These are phyloP conservation scores for Drosophila limbata DNA, from an alignment of 2,888 invertebrate genomes.

Conservation along the genomic window DNA sequence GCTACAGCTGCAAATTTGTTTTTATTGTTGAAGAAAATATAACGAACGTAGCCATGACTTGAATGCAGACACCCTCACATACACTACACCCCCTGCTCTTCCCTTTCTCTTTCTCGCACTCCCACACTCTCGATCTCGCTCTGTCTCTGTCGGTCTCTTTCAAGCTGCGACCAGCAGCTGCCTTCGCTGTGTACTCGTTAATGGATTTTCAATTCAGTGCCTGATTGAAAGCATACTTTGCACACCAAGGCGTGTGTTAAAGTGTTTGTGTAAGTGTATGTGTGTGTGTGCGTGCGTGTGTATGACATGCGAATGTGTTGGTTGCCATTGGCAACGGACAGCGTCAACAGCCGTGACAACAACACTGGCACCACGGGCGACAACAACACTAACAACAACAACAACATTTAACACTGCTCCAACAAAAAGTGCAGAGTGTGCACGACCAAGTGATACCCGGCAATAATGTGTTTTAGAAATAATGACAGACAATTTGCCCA, in stretches of 20 bases:
- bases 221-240: conserved; percentile 81
- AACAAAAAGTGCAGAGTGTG: neutral
- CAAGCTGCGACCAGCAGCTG: conserved; percentile 42
- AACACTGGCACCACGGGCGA: conserved; percentile 44
- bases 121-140: conserved; percentile 2
- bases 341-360: conserved; percentile 71
- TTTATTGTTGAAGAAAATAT: conserved; percentile 75
- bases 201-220: conserved; percentile 82
- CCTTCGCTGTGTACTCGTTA: conserved; percentile 76
- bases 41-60: conserved; percentile 63
- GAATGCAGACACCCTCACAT: conserved; percentile 31
- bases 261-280: conserved; percentile 27
- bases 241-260: conserved; percentile 21
- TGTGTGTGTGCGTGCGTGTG: conserved; percentile 38
- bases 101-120: neutral
- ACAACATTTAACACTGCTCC: conserved; percentile 16
- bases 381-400: conserved; percentile 1
- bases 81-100: neutral
- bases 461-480: neutral
- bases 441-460: neutral
- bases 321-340: conserved; percentile 78
- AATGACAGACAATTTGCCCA: neutral
- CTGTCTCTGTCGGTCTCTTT: neutral
- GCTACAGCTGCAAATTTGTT: conserved; percentile 71
- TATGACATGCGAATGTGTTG: conserved; percentile 59